These are phyloP conservation scores for Conus ventricosus DNA, from an alignment of 1,140 invertebrate species.

Conservation along the genomic window DNA sequence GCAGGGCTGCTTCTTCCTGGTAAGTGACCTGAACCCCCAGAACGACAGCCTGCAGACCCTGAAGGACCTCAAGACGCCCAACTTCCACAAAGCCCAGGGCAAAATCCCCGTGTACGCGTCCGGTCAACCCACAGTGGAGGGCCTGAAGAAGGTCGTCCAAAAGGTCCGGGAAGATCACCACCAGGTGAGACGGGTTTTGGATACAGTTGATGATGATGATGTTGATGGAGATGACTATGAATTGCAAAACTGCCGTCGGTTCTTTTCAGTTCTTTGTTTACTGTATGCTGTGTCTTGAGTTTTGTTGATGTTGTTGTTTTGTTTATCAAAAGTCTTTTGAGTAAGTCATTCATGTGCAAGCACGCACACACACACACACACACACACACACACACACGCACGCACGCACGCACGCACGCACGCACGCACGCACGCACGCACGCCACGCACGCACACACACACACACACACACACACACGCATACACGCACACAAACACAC, in stretches of 20 bases:
- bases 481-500: too few species aligned
- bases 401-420: too few species aligned
- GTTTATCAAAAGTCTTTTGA: too few species aligned
- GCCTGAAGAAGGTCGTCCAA: slow-evolving; percentile 29
- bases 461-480: background rate
- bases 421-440: background rate
- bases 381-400: too few species aligned
- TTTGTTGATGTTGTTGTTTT: too few species aligned
- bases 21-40: slow-evolving; percentile 34
- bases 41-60: slow-evolving; percentile 35
- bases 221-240: background rate
- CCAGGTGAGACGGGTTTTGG: background rate
- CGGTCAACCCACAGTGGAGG: slow-evolving; percentile 41
- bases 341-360: too few species aligned
- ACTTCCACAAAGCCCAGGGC: slow-evolving; percentile 33
- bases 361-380: too few species aligned
- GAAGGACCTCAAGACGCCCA: slow-evolving; percentile 30
- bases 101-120: slow-evolving; percentile 38
- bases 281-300: too few species aligned
- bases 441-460: background rate
- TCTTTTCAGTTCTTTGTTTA: too few species aligned
- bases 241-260: too few species aligned
- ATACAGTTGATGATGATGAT: too few species aligned
- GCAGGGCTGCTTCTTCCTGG: slow-evolving; percentile 44
- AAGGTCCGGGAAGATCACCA: background rate